Percentiles rank a stretch among this genome's conserved stretches.
phyloP scores from a whole-genome alignment of 2,113 vertebrate species.

The Eira barbara region DNA sequence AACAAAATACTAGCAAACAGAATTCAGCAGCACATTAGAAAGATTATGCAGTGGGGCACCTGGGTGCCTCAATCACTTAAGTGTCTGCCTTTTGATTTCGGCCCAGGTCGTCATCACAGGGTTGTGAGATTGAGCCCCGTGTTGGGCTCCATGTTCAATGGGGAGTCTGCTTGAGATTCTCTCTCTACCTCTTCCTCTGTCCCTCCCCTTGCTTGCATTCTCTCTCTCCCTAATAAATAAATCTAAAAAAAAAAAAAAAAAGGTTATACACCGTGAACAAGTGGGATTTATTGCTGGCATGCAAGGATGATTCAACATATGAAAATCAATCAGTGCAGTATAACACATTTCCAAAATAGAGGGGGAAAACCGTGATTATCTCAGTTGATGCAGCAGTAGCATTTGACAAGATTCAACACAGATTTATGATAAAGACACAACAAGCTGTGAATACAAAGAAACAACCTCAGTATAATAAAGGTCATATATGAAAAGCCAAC shows the following conservation, averaged over 20 bases:
- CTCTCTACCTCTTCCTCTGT: neutral
- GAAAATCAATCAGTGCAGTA: neutral
- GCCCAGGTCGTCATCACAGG: neutral
- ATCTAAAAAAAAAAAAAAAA: neutral
- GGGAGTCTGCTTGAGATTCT: neutral
- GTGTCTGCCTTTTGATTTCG: neutral
- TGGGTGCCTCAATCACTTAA: neutral
- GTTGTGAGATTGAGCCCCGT: neutral
- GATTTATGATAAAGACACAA: neutral
- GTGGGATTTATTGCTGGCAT: neutral
- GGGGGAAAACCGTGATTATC: neutral
- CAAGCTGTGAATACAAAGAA: neutral
- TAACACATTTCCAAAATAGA: neutral
- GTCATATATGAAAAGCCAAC: neutral
- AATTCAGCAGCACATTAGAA: neutral
- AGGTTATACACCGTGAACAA: neutral
- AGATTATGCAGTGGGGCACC: neutral
- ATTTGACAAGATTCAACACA: neutral
- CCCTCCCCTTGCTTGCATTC: neutral
- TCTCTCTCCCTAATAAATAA: neutral
- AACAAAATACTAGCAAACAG: neutral
- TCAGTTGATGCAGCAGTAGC: neutral
- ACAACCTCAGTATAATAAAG: neutral
- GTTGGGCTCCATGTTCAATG: neutral
- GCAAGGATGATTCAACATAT: neutral